Evolutionary conservation across 2,797 vertebrate genomes (phyloP).

Genomic region (Microctenopoma stevenorrisi): DNA sequence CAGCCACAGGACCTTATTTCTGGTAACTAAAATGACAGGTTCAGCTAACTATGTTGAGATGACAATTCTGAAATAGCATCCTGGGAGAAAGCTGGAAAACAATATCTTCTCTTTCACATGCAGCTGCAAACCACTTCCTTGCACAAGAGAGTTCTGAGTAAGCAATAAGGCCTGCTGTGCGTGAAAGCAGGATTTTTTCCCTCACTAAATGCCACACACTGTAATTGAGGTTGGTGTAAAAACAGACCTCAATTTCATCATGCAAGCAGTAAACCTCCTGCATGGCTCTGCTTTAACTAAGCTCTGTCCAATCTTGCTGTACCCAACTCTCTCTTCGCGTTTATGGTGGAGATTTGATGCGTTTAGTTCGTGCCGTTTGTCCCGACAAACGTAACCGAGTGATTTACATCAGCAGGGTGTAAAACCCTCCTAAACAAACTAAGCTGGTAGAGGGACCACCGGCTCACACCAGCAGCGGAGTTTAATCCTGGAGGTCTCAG

Average conservation of each 20-base stretch:
- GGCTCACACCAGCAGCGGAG: not conserved
- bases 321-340: conserved; percentile 8
- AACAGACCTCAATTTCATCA: conserved; percentile 53
- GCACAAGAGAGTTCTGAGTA: conserved; percentile 56
- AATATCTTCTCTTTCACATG: conserved; percentile 70
- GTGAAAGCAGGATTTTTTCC: conserved; percentile 51
- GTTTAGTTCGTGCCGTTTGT: not conserved
- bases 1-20: conserved; percentile 67
- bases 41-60: conserved; percentile 73
- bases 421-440: conserved; percentile 36
- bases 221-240: conserved; percentile 69
- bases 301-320: not conserved
- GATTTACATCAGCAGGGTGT: not conserved
- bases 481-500: conserved; percentile 42
- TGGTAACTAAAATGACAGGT: conserved; percentile 76
- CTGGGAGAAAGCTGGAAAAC: conserved; percentile 70
- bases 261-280: conserved; percentile 43
- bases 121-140: conserved; percentile 73
- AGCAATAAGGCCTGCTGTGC: conserved; percentile 56
- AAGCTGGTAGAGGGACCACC: not conserved
- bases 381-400: conserved; percentile 2
- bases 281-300: conserved; percentile 15
- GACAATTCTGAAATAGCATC: conserved; percentile 75
- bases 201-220: conserved; percentile 46
- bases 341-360: not conserved